Evolutionary conservation across 2,888 invertebrate species (phyloP).

Genomic region (Nephrotoma guestfalica): DNA sequence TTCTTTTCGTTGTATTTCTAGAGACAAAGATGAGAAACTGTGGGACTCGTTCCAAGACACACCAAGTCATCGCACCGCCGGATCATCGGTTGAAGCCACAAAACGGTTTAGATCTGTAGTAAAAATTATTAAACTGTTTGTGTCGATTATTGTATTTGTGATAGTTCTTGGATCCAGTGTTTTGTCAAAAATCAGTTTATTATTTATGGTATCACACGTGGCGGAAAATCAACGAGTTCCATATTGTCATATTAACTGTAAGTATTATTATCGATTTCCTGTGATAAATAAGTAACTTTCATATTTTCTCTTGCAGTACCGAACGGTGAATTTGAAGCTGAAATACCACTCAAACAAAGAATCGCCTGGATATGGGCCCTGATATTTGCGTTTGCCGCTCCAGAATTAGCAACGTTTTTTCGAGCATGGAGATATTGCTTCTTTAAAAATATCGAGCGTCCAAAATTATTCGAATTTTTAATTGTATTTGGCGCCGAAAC

Average conservation of each 20-base stretch:
- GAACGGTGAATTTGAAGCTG: slow-evolving; percentile 45
- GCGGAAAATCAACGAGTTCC: slow-evolving; percentile 37
- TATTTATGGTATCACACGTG: slow-evolving; percentile 60
- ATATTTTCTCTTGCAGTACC: slow-evolving; percentile 38
- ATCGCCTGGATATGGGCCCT: slow-evolving; percentile 69
- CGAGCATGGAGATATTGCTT: slow-evolving; percentile 53
- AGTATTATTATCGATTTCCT: slow-evolving; percentile 15
- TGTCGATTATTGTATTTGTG: slow-evolving; percentile 51
- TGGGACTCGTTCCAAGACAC: slow-evolving; percentile 72
- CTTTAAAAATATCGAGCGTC: slow-evolving; percentile 52
- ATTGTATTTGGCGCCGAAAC: slow-evolving; percentile 58
- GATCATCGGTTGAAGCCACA: slow-evolving; percentile 32
- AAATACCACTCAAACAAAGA: slow-evolving; percentile 46
- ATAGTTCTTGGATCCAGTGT: slow-evolving; percentile 52
- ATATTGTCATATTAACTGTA: slow-evolving; percentile 41
- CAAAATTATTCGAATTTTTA: slow-evolving; percentile 35
- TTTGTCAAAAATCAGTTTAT: slow-evolving; percentile 53
- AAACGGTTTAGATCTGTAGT: slow-evolving; percentile 39
- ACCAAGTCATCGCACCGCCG: slow-evolving; percentile 49
- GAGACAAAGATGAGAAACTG: slow-evolving; percentile 22
- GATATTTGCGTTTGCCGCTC: slow-evolving; percentile 56
- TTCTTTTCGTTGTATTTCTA: not conserved
- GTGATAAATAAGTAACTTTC: slow-evolving; percentile 13
- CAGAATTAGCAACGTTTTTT: slow-evolving; percentile 60
- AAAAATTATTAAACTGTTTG: slow-evolving; percentile 48